Base-by-base conservation (phyloP, 1,140 invertebrate species). In the Oncopeltus fasciatus region DNA sequence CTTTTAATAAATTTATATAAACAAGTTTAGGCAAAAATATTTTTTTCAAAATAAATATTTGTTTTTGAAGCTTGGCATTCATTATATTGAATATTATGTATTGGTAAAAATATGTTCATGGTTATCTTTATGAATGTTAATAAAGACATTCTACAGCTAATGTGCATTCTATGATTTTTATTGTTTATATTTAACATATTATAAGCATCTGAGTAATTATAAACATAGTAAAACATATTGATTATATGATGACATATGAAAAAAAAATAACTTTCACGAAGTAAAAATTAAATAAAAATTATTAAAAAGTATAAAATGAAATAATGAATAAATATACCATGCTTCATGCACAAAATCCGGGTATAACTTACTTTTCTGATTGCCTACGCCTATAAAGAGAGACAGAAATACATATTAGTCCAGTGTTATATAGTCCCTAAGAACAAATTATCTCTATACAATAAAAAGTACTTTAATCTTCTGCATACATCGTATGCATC, bases 361-460 rank as follows among this genome's bases (percentile, higher is more conserved):
- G 24, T 58, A 28, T 44, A 27, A 64, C 63, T 64, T 64, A 64
- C 63, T 64, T 64, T 60, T 64, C 63, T 43, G 63, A 60, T 64
- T 60, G 63, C 60, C 63, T 64, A 64, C 59, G 63, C 58, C 63
- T 64, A 64, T 60, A 64, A 64, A 59, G 57, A 61, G 60, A 62
- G 58, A 64, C 56, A 64, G 46, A 64, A 64, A 64, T 33, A 64
- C 20, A 51, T 57, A 64, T 64, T 64, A 64, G 63, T 64, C 31
- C 29, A 24, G 27, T 63, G 57, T 59, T 63, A 57, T 26, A 53
- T 21, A 53, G 14, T 53, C 49, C 49, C 49, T 53, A 24, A 24
- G 49, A 53, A 53, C 49, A 53, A 53, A 53, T 53, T 53, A 53
- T 53, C 24, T 24, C 24, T 53, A 53, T 3, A 49, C n/a, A 53